Conservation (phyloP, 2,888 invertebrate species). For the Tipula helvola region DNA sequence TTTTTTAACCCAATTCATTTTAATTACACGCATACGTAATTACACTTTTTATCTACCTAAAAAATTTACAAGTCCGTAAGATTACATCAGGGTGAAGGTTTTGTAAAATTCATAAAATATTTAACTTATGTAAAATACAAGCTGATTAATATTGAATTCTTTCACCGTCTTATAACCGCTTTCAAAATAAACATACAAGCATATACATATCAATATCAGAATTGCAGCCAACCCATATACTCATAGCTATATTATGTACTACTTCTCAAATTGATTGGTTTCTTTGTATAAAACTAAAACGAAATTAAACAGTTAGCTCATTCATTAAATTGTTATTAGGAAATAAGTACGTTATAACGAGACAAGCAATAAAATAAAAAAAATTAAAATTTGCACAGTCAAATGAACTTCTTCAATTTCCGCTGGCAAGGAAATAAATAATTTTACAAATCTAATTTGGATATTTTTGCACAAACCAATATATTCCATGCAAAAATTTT, state of each 20-base stretch:
- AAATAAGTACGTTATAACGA: neutral
- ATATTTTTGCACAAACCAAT: neutral
- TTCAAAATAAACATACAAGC: neutral
- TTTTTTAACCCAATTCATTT: too few relatives aligned
- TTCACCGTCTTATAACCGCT: neutral
- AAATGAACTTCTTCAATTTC: slow-evolving; percentile 4
- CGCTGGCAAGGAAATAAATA: neutral
- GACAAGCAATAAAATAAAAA: neutral
- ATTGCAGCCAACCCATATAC: neutral
- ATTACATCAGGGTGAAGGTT: neutral
- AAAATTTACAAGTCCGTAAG: neutral
- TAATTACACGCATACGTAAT: too few relatives aligned
- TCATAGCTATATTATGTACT: neutral
- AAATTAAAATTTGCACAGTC: neutral
- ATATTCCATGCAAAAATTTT: neutral
- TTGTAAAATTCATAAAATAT: neutral
- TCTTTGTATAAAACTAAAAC: neutral
- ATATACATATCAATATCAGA: neutral
- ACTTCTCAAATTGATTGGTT: neutral
- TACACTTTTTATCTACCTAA: too few relatives aligned
- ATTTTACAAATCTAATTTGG: neutral
- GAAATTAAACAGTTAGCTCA: neutral
- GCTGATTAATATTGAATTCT: neutral
- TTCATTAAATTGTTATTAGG: neutral
- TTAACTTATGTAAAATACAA: neutral